phyloP scores from a whole-genome alignment of 2,113 vertebrate genomes.

The Sinocyclocheilus maitianheensis region DNA sequence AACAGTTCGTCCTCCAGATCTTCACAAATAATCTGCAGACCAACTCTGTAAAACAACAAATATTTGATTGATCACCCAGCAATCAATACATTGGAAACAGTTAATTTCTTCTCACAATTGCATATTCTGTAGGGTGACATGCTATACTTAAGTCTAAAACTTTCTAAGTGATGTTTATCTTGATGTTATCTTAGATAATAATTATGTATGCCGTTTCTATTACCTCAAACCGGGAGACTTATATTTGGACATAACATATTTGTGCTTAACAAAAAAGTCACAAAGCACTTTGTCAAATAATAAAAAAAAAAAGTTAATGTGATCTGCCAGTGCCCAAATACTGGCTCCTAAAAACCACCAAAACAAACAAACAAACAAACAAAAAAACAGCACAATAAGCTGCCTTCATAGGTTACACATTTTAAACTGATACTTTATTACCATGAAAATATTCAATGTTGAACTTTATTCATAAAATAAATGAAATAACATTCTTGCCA shows the following conservation, averaged over 20 bases:
- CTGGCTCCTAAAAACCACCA: neutral
- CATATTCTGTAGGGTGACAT: neutral
- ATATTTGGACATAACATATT: neutral
- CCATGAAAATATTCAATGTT: too few species aligned
- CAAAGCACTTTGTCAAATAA: neutral
- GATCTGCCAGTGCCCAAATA: neutral
- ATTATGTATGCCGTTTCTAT: neutral
- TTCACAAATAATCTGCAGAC: constrained; percentile 59
- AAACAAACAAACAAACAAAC: too few species aligned
- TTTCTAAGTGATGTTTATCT: neutral
- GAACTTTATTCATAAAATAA: too few species aligned
- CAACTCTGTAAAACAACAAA: constrained; percentile 63
- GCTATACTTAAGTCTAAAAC: neutral
- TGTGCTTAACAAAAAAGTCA: neutral
- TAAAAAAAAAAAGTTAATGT: neutral
- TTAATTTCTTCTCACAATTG: too few species aligned
- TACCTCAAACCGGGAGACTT: neutral
- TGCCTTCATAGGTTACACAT: neutral
- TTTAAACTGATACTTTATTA: neutral
- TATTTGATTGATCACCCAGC: neutral
- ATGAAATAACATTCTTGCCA: neutral
- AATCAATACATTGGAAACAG: neutral
- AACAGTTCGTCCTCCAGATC: neutral
- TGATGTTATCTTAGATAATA: neutral
- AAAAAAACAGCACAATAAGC: neutral